Conservation (phyloP, 1,140 invertebrate genomes). For the Drosophila subobscura region DNA sequence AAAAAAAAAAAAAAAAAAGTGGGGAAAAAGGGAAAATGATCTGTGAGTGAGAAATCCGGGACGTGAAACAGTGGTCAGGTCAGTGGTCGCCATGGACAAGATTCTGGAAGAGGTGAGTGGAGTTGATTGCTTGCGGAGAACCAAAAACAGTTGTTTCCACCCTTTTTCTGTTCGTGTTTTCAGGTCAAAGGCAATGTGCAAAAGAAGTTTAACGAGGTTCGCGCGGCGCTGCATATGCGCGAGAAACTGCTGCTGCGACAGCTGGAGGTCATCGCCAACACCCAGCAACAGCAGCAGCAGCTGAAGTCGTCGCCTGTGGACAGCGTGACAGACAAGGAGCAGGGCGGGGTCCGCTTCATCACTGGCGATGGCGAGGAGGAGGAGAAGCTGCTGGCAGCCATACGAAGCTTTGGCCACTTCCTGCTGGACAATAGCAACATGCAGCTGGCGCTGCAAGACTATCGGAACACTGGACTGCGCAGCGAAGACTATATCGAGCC, state of each 20-base stretch:
- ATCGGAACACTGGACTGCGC: conserved; percentile 53
- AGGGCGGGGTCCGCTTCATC: conserved; percentile 72
- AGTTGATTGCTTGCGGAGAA: too few relatives aligned
- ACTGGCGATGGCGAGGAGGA: conserved; percentile 70
- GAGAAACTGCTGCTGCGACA: conserved; percentile 85
- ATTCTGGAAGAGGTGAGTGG: conserved; percentile 45
- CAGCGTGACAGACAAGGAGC: conserved; percentile 10
- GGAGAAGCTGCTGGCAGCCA: conserved; percentile 81
- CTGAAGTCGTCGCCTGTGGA: conserved; percentile 26
- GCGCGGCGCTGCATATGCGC: conserved; percentile 83
- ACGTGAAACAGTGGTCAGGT: conserved; percentile 1
- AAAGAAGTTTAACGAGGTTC: conserved; percentile 84
- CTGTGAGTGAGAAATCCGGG: background rate
- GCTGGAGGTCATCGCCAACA: conserved; percentile 85
- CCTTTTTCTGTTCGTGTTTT: background rate
- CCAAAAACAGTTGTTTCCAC: background rate
- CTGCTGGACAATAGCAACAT: conserved; percentile 81
- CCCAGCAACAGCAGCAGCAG: conserved; percentile 75
- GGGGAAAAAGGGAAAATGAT: conserved; percentile 22
- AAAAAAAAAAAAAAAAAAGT: conserved; percentile 15
- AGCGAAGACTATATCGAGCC: conserved; percentile 81
- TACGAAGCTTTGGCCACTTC: conserved; percentile 84
- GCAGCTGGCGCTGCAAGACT: conserved; percentile 71
- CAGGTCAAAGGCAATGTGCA: conserved; percentile 84
- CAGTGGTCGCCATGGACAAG: conserved; percentile 32